These are phyloP conservation scores for Pandion haliaetus DNA, from an alignment of 2,113 vertebrate genomes.

Conservation along the genomic window DNA sequence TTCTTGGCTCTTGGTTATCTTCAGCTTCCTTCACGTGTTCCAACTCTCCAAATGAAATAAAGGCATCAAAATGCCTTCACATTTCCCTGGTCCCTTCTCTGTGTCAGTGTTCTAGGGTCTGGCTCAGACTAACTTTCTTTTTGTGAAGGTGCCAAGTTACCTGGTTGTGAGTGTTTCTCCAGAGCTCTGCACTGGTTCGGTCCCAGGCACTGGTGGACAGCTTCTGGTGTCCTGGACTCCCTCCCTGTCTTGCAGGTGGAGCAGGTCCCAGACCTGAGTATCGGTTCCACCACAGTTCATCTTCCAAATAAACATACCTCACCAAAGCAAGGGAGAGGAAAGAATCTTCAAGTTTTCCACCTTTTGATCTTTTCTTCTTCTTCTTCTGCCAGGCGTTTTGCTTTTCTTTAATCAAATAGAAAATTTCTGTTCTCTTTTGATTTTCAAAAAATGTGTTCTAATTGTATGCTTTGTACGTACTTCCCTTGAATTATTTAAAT, in stretches of 20 bases:
- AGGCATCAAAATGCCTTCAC: background rate
- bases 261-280: background rate
- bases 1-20: background rate
- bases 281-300: background rate
- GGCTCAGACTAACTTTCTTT: background rate
- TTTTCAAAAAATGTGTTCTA: background rate
- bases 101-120: background rate
- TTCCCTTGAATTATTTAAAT: background rate
- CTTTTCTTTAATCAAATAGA: background rate
- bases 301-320: background rate
- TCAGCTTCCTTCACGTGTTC: background rate
- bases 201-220: background rate
- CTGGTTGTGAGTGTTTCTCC: background rate
- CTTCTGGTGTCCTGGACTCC: background rate
- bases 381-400: background rate
- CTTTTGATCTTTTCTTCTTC: background rate
- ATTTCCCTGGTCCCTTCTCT: background rate
- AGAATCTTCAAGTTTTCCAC: background rate
- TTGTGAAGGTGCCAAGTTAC: background rate
- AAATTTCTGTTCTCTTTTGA: background rate
- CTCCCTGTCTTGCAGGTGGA: background rate
- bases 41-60: background rate
- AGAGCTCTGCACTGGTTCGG: background rate
- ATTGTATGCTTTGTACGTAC: background rate
- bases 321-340: background rate